Evolutionary conservation across 2,113 vertebrate species (phyloP).

Genomic region (Cottus gobio): DNA sequence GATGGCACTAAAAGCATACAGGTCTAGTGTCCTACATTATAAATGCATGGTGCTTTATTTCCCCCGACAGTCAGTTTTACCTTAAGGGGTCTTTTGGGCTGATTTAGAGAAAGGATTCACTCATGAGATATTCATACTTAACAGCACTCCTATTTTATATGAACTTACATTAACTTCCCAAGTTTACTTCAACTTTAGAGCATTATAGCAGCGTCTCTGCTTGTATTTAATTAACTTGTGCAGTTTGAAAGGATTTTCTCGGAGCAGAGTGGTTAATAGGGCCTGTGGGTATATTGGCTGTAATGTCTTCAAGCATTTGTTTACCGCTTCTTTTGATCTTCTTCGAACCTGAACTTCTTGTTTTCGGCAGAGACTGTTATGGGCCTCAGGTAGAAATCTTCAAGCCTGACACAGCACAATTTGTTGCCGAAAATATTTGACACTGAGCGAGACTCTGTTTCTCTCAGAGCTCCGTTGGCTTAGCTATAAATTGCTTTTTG

Average conservation of each 20-base stretch:
- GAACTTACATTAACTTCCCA: conserved; percentile 43
- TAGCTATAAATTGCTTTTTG: conserved; percentile 78
- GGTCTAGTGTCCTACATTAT: conserved; percentile 36
- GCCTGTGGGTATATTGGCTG: neutral
- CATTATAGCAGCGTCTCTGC: neutral
- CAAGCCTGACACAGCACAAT: conserved; percentile 56
- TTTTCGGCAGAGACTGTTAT: conserved; percentile 28
- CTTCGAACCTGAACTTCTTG: conserved; percentile 14
- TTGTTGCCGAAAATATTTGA: conserved; percentile 69
- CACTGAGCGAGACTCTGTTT: conserved; percentile 53
- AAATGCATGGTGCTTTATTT: conserved; percentile 16
- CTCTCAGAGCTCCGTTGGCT: conserved; percentile 62
- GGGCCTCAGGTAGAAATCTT: conserved; percentile 48
- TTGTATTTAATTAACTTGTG: conserved; percentile 25
- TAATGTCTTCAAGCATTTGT: neutral
- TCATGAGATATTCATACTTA: conserved; percentile 49
- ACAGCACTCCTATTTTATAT: conserved; percentile 29
- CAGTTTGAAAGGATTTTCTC: conserved; percentile 10
- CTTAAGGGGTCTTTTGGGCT: conserved; percentile 42
- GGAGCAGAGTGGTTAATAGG: conserved; percentile 7
- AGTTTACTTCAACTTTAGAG: conserved; percentile 30
- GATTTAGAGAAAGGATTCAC: conserved; percentile 36
- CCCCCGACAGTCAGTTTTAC: conserved; percentile 37
- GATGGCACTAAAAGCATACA: conserved; percentile 60
- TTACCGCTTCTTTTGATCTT: conserved; percentile 5